Evolutionary conservation across 2,113 vertebrate genomes (phyloP).

Genomic region (Hassar affinis): DNA sequence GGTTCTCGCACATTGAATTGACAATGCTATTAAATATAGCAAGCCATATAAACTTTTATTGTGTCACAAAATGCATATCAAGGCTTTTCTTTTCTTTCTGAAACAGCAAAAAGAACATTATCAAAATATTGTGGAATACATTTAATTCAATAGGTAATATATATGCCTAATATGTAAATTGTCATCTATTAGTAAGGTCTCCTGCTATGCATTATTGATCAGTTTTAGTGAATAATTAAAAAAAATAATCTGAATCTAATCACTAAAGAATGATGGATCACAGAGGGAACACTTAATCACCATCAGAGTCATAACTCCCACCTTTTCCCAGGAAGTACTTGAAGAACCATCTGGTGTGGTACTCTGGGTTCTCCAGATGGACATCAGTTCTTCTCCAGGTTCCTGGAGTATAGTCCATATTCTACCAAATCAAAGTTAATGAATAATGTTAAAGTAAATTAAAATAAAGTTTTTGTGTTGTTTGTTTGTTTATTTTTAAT

Average conservation of each 20-base stretch:
- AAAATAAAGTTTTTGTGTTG: not conserved
- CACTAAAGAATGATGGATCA: not conserved
- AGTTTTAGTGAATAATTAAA: not conserved
- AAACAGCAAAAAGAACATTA: not conserved
- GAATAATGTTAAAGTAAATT: too few relatives aligned
- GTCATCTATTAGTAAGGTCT: not conserved
- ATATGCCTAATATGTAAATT: not conserved
- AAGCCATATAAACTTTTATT: not conserved
- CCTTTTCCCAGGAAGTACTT: constrained; percentile 99
- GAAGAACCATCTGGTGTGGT: constrained; percentile 98
- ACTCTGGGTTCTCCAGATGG: constrained; percentile 98
- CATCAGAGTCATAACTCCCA: constrained; percentile 63
- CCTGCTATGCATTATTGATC: not conserved
- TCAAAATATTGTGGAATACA: not conserved
- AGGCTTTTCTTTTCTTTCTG: not conserved
- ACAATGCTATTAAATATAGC: constrained; percentile 1
- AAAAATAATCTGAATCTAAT: not conserved
- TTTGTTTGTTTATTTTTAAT: too few relatives aligned
- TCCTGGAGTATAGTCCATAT: constrained; percentile 80
- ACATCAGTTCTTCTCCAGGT: constrained; percentile 97
- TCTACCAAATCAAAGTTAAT: constrained; percentile 69
- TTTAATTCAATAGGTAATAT: not conserved
- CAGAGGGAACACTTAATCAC: not conserved
- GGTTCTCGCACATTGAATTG: not conserved
- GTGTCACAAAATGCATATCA: not conserved